Conservation (phyloP, 2,797 vertebrate species). For the Melopsittacus undulatus region DNA sequence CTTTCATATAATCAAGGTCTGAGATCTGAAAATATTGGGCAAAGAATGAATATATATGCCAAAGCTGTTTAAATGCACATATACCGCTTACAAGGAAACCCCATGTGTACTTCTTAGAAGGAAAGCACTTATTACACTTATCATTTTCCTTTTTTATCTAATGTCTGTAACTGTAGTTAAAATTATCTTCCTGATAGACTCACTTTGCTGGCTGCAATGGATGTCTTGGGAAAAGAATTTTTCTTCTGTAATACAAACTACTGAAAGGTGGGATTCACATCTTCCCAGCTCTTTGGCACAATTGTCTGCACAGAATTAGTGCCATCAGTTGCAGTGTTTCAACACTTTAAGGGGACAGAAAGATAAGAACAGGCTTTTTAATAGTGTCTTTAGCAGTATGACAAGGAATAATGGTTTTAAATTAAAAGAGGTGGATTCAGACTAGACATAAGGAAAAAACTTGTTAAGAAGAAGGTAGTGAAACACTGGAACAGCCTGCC, state of each 20-base stretch:
- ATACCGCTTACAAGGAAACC: not conserved
- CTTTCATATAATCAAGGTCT: not conserved
- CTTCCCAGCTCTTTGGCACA: not conserved
- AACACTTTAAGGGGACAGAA: not conserved
- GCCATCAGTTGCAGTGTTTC: not conserved
- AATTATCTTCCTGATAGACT: not conserved
- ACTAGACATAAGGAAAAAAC: not conserved
- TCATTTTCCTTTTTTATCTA: not conserved
- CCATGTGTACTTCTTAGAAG: not conserved
- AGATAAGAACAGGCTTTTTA: not conserved
- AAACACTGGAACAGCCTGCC: not conserved
- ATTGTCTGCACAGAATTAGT: not conserved
- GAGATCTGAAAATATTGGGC: not conserved
- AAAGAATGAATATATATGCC: not conserved
- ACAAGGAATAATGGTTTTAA: not conserved
- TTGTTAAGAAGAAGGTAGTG: not conserved
- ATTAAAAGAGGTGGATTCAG: not conserved
- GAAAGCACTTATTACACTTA: not conserved
- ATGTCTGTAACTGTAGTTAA: not conserved
- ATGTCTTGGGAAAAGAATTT: not conserved
- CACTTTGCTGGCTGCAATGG: not conserved
- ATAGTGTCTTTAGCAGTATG: not conserved
- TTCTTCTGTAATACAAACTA: not conserved
- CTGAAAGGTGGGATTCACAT: not conserved
- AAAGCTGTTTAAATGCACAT: not conserved